phyloP scores from a whole-genome alignment of 2,888 invertebrate species.

The Allophyes oxyacanthae region DNA sequence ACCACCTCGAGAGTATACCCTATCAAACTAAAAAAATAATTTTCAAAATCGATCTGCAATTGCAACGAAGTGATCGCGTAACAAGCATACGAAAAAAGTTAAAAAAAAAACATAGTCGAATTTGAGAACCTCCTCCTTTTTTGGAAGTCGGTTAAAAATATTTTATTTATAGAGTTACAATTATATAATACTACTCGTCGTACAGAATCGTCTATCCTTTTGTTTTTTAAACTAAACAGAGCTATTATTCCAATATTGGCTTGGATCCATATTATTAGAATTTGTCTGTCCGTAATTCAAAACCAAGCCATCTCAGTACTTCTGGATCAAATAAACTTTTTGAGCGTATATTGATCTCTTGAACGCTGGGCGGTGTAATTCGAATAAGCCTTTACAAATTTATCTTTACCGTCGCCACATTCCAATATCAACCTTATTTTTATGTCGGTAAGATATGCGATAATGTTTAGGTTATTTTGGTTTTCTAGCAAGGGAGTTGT shows the following conservation, averaged over 20 bases:
- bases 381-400: slow-evolving; percentile 67
- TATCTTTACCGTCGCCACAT: slow-evolving; percentile 12
- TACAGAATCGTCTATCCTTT: no score
- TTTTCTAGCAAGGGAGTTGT: slow-evolving; percentile 53
- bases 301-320: slow-evolving; percentile 52
- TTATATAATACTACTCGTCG: no score
- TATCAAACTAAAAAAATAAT: no score
- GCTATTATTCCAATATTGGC: slow-evolving; percentile 19
- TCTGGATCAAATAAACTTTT: slow-evolving; percentile 77
- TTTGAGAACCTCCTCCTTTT: not conserved
- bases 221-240: no score
- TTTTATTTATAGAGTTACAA: no score
- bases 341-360: slow-evolving; percentile 78
- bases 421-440: slow-evolving; percentile 44
- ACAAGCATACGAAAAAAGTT: no score
- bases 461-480: slow-evolving; percentile 21
- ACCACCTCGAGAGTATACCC: no score
- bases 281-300: slow-evolving; percentile 51
- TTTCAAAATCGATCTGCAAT: no score
- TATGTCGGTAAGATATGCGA: slow-evolving; percentile 1
- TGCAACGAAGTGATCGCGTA: no score
- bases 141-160: no score
- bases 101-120: no score
- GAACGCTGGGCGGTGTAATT: slow-evolving; percentile 72
- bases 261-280: slow-evolving; percentile 31